These are phyloP conservation scores for Aleiodes alternator DNA, from an alignment of 2,888 invertebrate species.

Conservation along the genomic window DNA sequence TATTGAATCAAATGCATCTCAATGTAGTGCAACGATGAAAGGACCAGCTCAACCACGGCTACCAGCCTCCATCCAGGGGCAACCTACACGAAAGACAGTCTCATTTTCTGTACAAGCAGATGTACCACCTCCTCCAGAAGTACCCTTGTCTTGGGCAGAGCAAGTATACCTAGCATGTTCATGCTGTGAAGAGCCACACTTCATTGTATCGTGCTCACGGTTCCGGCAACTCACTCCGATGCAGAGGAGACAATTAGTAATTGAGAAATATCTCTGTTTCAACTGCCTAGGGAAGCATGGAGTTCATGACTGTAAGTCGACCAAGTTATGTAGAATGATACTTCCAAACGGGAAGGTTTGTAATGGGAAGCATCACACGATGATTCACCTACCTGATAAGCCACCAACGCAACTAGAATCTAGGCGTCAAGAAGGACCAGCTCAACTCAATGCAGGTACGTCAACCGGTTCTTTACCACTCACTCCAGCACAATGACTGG, in stretches of 20 bases:
- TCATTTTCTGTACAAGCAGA: neutral
- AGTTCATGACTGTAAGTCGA: neutral
- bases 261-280: constrained; percentile 29
- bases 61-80: too few species aligned
- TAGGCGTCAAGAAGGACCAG: too few species aligned
- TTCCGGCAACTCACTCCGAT: neutral
- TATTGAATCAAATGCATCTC: neutral
- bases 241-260: neutral
- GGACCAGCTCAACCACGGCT: neutral
- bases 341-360: neutral
- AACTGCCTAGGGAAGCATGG: constrained; percentile 47
- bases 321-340: neutral
- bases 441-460: too few species aligned
- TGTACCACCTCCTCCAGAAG: too few species aligned
- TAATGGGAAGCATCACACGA: constrained; percentile 26
- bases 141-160: neutral
- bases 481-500: too few species aligned
- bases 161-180: neutral
- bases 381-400: constrained; percentile 22
- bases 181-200: constrained; percentile 36
- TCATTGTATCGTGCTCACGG: constrained; percentile 18
- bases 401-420: too few species aligned
- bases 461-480: too few species aligned
- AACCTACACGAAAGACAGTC: neutral
- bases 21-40: neutral